Percentiles rank a stretch among this genome's conserved stretches.
Conservation (phyloP, 1,140 invertebrate species). For the Papilio machaon region DNA sequence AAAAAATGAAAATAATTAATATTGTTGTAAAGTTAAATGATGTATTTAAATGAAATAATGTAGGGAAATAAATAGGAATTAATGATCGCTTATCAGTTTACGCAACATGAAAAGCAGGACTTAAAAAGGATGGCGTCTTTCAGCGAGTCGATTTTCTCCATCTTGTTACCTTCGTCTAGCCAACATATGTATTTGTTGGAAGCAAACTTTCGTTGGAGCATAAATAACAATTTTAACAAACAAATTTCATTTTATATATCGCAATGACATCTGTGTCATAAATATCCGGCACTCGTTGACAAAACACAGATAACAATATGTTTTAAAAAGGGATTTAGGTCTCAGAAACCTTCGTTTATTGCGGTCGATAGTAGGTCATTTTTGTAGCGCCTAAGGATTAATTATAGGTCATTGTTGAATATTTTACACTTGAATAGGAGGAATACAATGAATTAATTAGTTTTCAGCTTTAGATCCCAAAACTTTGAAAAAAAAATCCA, state of each 20-base stretch:
- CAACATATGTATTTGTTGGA: background rate
- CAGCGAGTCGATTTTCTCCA: slow-evolving; percentile 9
- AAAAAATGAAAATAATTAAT: background rate
- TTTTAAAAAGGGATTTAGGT: background rate
- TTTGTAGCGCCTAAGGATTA: no score
- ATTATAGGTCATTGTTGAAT: no score
- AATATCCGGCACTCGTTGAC: no score
- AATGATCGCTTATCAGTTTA: background rate
- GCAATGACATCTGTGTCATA: background rate
- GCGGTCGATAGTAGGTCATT: no score
- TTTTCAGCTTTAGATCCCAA: no score
- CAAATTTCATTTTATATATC: background rate
- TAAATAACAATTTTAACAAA: background rate
- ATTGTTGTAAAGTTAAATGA: background rate
- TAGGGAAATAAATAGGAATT: background rate
- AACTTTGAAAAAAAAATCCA: no score
- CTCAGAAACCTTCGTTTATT: no score
- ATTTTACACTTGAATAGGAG: no score
- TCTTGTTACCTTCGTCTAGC: slow-evolving; percentile 1
- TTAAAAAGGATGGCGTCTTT: background rate
- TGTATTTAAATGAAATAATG: background rate
- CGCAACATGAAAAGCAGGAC: background rate
- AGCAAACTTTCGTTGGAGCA: background rate
- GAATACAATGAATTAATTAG: no score
- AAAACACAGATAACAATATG: no score